Conservation (phyloP, 2,113 vertebrate genomes). For the Semnornis frantzii region DNA sequence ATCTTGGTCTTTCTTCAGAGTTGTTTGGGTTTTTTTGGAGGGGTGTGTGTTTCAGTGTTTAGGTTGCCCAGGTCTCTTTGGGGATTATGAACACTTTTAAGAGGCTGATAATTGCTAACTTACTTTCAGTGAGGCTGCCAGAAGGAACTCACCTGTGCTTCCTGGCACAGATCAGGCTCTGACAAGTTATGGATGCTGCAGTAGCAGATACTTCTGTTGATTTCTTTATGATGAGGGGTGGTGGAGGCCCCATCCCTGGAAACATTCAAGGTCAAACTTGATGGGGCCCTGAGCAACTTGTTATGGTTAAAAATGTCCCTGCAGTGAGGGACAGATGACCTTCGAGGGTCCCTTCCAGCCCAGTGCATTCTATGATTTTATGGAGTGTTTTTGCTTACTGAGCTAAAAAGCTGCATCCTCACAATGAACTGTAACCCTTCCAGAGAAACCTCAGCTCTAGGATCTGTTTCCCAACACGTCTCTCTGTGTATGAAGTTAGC, state of each 20-base stretch:
- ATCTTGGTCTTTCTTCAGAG: background rate
- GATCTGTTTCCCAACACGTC: background rate
- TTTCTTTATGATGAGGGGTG: too few relatives aligned
- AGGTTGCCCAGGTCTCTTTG: background rate
- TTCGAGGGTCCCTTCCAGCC: too few relatives aligned
- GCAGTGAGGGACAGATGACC: too few relatives aligned
- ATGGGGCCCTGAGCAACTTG: too few relatives aligned
- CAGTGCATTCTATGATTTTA: too few relatives aligned
- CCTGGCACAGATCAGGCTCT: background rate
- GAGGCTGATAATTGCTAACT: background rate
- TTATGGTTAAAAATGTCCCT: too few relatives aligned
- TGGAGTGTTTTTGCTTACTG: background rate
- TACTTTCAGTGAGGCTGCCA: background rate
- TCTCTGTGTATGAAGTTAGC: background rate
- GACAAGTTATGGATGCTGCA: background rate
- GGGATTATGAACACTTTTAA: background rate
- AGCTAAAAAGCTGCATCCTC: background rate
- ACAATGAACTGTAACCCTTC: rapidly evolving
- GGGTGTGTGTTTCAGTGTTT: background rate
- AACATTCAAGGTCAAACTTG: too few relatives aligned
- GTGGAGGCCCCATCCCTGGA: too few relatives aligned
- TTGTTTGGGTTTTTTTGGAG: too few relatives aligned
- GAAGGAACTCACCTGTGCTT: background rate
- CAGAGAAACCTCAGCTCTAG: background rate
- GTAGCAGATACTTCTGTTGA: background rate